These are phyloP conservation scores for Meiosimyza platycephala DNA, from an alignment of 2,888 invertebrate genomes.

Conservation along the genomic window DNA sequence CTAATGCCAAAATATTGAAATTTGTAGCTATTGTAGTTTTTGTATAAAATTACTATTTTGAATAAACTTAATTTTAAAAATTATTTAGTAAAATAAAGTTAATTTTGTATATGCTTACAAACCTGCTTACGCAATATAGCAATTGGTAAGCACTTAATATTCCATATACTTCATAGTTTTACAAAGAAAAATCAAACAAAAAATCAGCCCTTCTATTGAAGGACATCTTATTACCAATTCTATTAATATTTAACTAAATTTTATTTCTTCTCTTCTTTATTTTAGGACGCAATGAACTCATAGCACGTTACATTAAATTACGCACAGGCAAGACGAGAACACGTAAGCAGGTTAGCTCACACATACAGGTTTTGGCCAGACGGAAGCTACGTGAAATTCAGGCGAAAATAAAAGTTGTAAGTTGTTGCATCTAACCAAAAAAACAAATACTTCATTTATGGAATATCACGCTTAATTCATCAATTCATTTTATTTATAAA, in stretches of 20 bases:
- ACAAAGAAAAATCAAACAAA: too few relatives aligned
- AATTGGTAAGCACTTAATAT: too few relatives aligned
- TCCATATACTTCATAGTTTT: too few relatives aligned
- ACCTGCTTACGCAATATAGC: too few relatives aligned
- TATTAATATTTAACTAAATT: slow-evolving; percentile 35
- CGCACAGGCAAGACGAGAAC: slow-evolving; percentile 99
- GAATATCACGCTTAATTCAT: slow-evolving; percentile 37
- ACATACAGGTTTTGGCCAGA: slow-evolving; percentile 99
- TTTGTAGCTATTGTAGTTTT: too few relatives aligned
- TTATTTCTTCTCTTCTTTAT: slow-evolving; percentile 52
- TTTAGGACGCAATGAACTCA: slow-evolving; percentile 99
- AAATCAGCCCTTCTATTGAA: neutral
- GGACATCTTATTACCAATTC: slow-evolving; percentile 29
- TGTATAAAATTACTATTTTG: too few relatives aligned
- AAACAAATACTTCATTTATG: neutral
- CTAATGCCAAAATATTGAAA: too few relatives aligned
- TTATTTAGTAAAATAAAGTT: too few relatives aligned
- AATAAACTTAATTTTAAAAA: too few relatives aligned
- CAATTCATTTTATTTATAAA: slow-evolving; percentile 21
- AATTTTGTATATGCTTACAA: too few relatives aligned
- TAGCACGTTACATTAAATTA: slow-evolving; percentile 99
- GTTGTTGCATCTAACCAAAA: slow-evolving; percentile 64
- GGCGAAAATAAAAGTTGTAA: slow-evolving; percentile 96
- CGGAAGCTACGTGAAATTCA: slow-evolving; percentile 98
- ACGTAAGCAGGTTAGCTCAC: slow-evolving; percentile 99